These are phyloP conservation scores for Helicolenus hilgendorfi DNA, from an alignment of 2,797 vertebrate species.

Conservation along the genomic window DNA sequence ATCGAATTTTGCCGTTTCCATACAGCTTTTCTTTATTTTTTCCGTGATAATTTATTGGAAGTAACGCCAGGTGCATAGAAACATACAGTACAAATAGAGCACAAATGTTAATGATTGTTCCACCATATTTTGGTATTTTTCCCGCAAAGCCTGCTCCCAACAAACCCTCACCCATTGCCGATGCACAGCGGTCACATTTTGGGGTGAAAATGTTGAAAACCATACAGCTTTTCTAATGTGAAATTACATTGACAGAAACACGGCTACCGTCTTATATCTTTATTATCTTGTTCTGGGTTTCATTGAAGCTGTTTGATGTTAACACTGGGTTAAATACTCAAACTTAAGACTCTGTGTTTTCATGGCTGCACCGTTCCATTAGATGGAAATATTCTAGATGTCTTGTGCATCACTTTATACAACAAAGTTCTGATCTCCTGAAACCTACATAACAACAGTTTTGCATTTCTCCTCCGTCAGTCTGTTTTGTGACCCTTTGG, in stretches of 20 bases:
- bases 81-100: neutral
- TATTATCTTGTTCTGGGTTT: neutral
- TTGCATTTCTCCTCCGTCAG: neutral
- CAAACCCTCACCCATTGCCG: no score
- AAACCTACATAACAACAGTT: neutral
- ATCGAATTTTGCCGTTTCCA: neutral
- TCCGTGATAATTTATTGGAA: neutral
- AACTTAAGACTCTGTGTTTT: neutral
- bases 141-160: no score
- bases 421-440: neutral
- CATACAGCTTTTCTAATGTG: neutral
- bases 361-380: neutral
- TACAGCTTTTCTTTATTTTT: neutral
- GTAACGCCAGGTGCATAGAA: neutral
- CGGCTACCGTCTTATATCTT: neutral
- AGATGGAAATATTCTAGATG: neutral
- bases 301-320: neutral
- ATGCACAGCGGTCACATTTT: neutral
- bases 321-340: neutral
- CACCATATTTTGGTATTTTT: neutral
- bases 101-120: neutral
- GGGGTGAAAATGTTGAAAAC: neutral
- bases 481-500: conserved; percentile 21
- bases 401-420: neutral
- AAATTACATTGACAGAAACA: neutral